Base-by-base conservation (phyloP, 2,797 vertebrate genomes). In the Phalloptychus januarius region DNA sequence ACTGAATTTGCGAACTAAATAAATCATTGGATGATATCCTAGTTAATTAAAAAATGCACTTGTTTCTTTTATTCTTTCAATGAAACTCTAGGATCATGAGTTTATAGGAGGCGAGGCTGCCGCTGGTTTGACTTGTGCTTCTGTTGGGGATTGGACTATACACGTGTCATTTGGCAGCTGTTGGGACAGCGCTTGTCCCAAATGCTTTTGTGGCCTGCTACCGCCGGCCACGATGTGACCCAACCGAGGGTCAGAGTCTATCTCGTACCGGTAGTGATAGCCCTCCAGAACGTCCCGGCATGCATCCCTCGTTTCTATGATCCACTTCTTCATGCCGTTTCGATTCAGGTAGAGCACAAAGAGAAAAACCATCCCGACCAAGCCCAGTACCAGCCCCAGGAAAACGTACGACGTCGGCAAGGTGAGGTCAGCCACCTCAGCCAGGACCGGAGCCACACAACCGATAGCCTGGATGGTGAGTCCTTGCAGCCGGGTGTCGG, bases 291-390 rank as follows among this genome's bases (percentile, higher is more conserved):
- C 86, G 2, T 96, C 95, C 12, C 79, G 92, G 69, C 95, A 96
- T 1, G 94, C 94, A 0, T 95, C 95, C 79, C 95, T 89, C 70
- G 91, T 93, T 2, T 95, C 94, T 7, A 72, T 87, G 31, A 95
- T 91, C 95, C 96, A 96, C 52, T 89, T 95, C 78, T 95, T 95
- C 91, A 97, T 96, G 5, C 92, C 96, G 20, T 91, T 89, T 67
- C 96, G 95, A 79, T 97, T 97, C 76, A 97, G 93, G 80, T 96
- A 97, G 78, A 96, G 94, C 71, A 97, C 96, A n/a, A 96, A 94
- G 71, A 96, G 95, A 75, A 96, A 97, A 52, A 96, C 85, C 91
- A 96, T 93, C 6, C 95, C 96, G 46, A 97, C 96, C 5, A 96
- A 87, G 7, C 96, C 96, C 28, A 96, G 89, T 44, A 96, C 96